Base-by-base conservation (phyloP, 2,797 vertebrate species). In the Rallus crepitans region DNA sequence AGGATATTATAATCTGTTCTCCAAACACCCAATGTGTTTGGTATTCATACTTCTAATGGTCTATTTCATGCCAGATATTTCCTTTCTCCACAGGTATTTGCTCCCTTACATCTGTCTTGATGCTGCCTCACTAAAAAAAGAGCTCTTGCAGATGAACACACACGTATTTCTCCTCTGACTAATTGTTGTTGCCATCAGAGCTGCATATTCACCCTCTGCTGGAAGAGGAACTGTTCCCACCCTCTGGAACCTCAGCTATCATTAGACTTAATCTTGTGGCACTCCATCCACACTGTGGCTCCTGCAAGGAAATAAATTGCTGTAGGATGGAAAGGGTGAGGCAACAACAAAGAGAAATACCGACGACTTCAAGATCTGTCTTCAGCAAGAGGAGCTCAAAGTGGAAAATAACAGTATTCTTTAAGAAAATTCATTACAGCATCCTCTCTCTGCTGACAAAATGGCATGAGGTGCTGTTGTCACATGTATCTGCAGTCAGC, bases 361-460 rank as follows among this genome's bases (percentile, higher is more conserved):
- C 48, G 50, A n/a, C 0, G 72, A 85, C 16, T 18, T 87, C 59
- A 65, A 84, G 11, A 40, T 79, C 37, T 1, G 2, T n/a, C 63
- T 93, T 90, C 70, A 94, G 39, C 52, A 68, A 77, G n/a, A 48
- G 56, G 25, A 82, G 39, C 39, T 68, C 13, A 45, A 89, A 85
- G 35, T 1, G 1, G n/a, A 77, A 90, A 77, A 15, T 23, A 69
- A 30, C 52, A 68, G 0, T 25, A 24, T 24, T 80, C 21, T 52
- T 86, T 42, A 81, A 87, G 61, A 72, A 94, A 92, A 93, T n/a
- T 39, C 31, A 57, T 78, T 47, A 65, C 53, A 83, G 37, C 28
- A 37, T 71, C 37, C 8, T 73, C 40, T 77, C 69, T 63, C 33
- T 66, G 47, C 63, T 42, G 48, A 53, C 1, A 0, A 68, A 91